Evolutionary conservation across 1,140 invertebrate genomes (phyloP).

Genomic region (Palaemon carinicauda): DNA sequence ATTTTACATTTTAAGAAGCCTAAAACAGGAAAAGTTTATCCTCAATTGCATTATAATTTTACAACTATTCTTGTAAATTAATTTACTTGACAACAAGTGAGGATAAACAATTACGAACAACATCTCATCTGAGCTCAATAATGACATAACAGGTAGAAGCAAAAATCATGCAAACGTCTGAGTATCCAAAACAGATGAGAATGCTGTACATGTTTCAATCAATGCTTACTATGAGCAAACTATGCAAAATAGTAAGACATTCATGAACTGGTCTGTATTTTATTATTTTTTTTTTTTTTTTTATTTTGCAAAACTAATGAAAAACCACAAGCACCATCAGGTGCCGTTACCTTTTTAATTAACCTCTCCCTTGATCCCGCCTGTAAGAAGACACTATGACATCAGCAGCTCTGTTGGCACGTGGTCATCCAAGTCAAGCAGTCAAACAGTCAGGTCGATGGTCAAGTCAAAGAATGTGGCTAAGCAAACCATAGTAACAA

Average conservation of each 20-base stretch:
- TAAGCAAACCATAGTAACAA: conserved; percentile 47
- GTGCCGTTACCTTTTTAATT: conserved; percentile 52
- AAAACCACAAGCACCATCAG: conserved; percentile 49
- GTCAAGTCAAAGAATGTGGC: conserved; percentile 36
- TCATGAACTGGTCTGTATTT: conserved; percentile 13
- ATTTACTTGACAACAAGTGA: conserved; percentile 16
- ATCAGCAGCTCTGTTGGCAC: conserved; percentile 55
- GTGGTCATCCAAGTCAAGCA: conserved; percentile 35
- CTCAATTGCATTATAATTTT: conserved; percentile 13
- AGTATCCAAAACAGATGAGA: conserved; percentile 1
- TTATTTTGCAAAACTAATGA: conserved; percentile 38
- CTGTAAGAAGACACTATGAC: conserved; percentile 56
- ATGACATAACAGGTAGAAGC: background rate
- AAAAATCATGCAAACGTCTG: background rate
- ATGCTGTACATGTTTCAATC: conserved; percentile 9
- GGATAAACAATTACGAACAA: conserved; percentile 36
- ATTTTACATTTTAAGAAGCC: conserved; percentile 30
- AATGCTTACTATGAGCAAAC: background rate
- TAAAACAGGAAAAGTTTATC: conserved; percentile 40
- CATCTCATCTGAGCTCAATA: conserved; percentile 12
- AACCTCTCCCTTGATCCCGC: conserved; percentile 56
- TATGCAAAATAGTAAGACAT: background rate
- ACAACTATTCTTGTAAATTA: background rate
- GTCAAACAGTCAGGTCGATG: conserved; percentile 40
- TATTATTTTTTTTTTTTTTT: background rate